These are phyloP conservation scores for Hesperia comma DNA, from an alignment of 2,888 invertebrate genomes.

Conservation along the genomic window DNA sequence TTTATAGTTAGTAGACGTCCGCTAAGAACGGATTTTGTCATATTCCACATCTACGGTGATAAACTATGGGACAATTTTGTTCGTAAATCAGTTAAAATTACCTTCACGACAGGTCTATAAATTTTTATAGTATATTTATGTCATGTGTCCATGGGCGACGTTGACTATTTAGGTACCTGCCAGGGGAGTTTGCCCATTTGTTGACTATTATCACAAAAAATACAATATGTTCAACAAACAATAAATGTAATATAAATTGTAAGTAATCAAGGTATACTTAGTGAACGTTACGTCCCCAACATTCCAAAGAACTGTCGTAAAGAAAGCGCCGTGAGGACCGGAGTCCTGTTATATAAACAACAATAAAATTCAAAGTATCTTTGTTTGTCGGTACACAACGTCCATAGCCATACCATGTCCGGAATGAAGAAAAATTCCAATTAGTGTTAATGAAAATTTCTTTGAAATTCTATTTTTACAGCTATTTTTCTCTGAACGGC, in stretches of 20 bases:
- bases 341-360: not conserved
- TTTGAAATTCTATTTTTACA: slow-evolving; percentile 13
- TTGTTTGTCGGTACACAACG: slow-evolving; percentile 11
- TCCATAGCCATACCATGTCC: slow-evolving; percentile 8
- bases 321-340: not conserved
- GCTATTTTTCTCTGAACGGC: slow-evolving; percentile 5
- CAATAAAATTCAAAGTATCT: slow-evolving; percentile 12
- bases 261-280: not conserved
- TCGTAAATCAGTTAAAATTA: too few relatives aligned
- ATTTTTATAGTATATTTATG: too few relatives aligned
- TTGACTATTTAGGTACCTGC: too few relatives aligned
- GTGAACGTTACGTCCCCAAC: not conserved
- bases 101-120: too few relatives aligned
- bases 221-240: too few relatives aligned
- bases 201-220: too few relatives aligned
- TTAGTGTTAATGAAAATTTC: slow-evolving; percentile 27
- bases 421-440: slow-evolving; percentile 22
- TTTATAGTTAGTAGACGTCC: too few relatives aligned
- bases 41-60: too few relatives aligned
- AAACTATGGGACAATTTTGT: too few relatives aligned
- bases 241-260: not conserved
- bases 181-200: too few relatives aligned
- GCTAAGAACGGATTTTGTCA: too few relatives aligned
- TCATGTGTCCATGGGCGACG: too few relatives aligned
- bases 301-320: not conserved